Base-by-base conservation (phyloP, 2,888 invertebrate genomes). In the Ectemnius continuus region DNA sequence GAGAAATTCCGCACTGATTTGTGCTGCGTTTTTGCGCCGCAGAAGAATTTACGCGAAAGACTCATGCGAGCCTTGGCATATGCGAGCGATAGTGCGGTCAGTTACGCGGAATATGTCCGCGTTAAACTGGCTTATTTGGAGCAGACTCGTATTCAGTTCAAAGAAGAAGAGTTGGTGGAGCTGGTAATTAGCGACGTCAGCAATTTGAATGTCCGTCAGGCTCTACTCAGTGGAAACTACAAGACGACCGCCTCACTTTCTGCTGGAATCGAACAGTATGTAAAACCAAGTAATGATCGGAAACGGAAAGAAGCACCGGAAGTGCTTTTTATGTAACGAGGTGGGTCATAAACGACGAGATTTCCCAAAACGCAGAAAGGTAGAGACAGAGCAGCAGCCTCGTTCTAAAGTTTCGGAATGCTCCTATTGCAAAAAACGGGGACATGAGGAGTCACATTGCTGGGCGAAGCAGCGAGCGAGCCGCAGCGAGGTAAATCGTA, bases 1-100 rank as follows among this genome's bases (percentile, higher is more conserved):
- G n/a, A 8, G 13, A 67, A 20, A 13, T 67, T 61, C 11, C 61
- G 67, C 2, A 61, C 61, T 2, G 67, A 67, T 14, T 8, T 67
- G 13, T 67, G 67, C 16, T 36, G 52, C 2, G 61, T 67, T 5
- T 67, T 67, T 11, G 57, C 61, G 23, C n/a, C 56, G 2, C 45
- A 67, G 11, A 45, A 67, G 4, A 28, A 23, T 2, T n/a, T 67
- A 11, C 20, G 52, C 36, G 61, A 67, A 45, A 28, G 56, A 5
- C 23, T 61, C 5, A 8, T 48, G 14, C 67, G 67, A 5, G 67
- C 67, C 0, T 20, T 65, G 23, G 3, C 28, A 1, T 65, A 65
- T 20, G 56, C 13, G 2, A 65, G 65, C 23, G 57, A 65, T 14
- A 11, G 3, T n/a, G 58, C 58, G 26, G 18, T 6, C 23, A 61